Conservation (phyloP, 2,888 invertebrate species). For the Acrobasis repandana region DNA sequence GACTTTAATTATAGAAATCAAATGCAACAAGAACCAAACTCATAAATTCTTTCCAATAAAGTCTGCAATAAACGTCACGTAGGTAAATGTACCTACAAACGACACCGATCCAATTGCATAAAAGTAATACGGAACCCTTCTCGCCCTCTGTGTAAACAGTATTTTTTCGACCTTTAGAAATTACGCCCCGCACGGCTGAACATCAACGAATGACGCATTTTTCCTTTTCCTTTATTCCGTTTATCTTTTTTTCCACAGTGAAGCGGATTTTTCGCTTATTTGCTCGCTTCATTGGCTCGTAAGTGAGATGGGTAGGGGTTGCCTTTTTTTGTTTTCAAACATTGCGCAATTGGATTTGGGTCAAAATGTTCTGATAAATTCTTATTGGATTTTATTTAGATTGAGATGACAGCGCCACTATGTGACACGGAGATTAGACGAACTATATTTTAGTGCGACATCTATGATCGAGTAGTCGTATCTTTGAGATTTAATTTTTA, state of each 20-base stretch:
- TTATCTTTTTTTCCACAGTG: conserved; percentile 76
- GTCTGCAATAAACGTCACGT: not conserved
- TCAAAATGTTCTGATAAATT: conserved; percentile 42
- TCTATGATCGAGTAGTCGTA: conserved; percentile 47
- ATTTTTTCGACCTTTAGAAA: conserved; percentile 72
- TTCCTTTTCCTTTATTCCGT: conserved; percentile 62
- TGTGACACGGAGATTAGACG: conserved; percentile 32
- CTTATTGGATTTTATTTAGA: conserved; percentile 43
- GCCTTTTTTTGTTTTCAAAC: conserved; percentile 49
- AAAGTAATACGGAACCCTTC: conserved; percentile 50
- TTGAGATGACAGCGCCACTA: conserved; percentile 31
- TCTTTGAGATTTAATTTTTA: not conserved
- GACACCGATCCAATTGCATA: not conserved
- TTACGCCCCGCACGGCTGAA: conserved; percentile 65
- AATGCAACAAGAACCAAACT: too few species aligned
- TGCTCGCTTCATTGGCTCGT: conserved; percentile 81
- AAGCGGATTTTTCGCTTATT: conserved; percentile 80
- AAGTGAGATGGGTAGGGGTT: conserved; percentile 72
- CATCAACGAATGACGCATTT: conserved; percentile 67
- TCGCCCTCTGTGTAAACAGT: conserved; percentile 34
- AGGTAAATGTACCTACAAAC: not conserved
- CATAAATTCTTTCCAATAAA: too few species aligned
- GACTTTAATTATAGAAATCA: too few species aligned
- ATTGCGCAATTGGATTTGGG: conserved; percentile 63
- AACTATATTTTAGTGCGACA: conserved; percentile 46